Evolutionary conservation across 2,888 invertebrate species (phyloP).

Genomic region (Xanthorhoe designata): DNA sequence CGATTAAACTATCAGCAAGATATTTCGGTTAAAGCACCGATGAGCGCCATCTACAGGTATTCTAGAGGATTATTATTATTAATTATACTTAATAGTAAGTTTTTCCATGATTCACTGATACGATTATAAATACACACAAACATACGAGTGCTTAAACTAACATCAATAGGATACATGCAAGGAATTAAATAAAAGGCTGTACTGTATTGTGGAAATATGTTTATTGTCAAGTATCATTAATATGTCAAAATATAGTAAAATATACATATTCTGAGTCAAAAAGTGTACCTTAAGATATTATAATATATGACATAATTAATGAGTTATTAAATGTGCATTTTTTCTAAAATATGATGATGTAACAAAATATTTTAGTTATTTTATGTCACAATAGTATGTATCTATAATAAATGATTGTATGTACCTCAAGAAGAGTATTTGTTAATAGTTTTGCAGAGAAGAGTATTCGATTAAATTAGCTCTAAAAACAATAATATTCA

Average conservation of each 20-base stretch:
- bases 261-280: conserved; percentile 4
- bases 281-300: conserved; percentile 13
- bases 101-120: too few species aligned
- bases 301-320: background rate
- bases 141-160: conserved; percentile 28
- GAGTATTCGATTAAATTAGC: too few species aligned
- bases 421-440: background rate
- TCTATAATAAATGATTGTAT: background rate
- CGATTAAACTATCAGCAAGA: too few species aligned
- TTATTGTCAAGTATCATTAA: conserved; percentile 37
- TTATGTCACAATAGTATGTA: background rate
- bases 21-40: too few species aligned
- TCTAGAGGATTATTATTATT: too few species aligned
- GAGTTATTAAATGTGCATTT: too few species aligned
- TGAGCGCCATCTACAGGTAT: too few species aligned
- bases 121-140: background rate
- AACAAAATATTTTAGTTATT: background rate
- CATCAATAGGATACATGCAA: conserved; percentile 39
- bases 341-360: too few species aligned
- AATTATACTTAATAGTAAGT: too few species aligned
- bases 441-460: background rate
- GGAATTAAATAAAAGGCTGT: conserved; percentile 47
- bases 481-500: background rate
- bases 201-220: conserved; percentile 34
- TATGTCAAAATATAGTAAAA: conserved; percentile 22